These are phyloP conservation scores for Myoxocephalus aenaeus DNA, from an alignment of 2,797 vertebrate species.

Conservation along the genomic window DNA sequence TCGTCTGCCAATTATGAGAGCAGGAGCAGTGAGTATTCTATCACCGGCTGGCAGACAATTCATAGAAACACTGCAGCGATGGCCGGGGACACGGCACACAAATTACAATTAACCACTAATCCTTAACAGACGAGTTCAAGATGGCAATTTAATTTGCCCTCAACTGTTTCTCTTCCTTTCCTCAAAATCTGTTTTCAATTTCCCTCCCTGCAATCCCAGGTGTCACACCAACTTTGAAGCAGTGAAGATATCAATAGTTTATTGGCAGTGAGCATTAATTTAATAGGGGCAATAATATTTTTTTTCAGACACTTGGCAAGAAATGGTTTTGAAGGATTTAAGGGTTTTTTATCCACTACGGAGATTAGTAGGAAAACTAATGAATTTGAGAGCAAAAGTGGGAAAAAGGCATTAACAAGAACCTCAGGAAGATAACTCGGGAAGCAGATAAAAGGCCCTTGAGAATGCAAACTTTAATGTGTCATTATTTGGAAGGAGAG, in stretches of 20 bases:
- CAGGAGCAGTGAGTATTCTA: slow-evolving; percentile 76
- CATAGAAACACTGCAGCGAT: slow-evolving; percentile 44
- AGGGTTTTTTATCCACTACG: slow-evolving; percentile 74
- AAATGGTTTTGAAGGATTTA: slow-evolving; percentile 78
- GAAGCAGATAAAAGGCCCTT: slow-evolving; percentile 72
- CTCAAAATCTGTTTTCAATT: slow-evolving; percentile 68
- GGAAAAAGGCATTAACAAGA: slow-evolving; percentile 76
- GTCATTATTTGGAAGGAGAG: slow-evolving; percentile 69
- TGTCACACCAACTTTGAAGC: slow-evolving; percentile 78
- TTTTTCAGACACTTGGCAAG: slow-evolving; percentile 68
- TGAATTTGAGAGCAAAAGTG: slow-evolving; percentile 80
- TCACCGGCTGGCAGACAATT: slow-evolving; percentile 73
- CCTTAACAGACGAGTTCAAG: slow-evolving; percentile 77
- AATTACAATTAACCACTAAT: slow-evolving; percentile 82
- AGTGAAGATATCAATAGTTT: slow-evolving; percentile 79
- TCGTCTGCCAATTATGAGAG: slow-evolving; percentile 71
- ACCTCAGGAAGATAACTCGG: slow-evolving; percentile 77
- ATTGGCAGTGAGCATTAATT: slow-evolving; percentile 79
- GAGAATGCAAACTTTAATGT: slow-evolving; percentile 71
- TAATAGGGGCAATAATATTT: slow-evolving; percentile 77
- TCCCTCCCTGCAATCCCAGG: slow-evolving; percentile 75
- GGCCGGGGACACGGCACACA: slow-evolving; percentile 74
- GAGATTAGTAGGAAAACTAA: slow-evolving; percentile 82
- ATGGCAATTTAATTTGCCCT: slow-evolving; percentile 81
- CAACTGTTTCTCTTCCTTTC: slow-evolving; percentile 60